Percentiles rank a stretch among this genome's conserved stretches.
phyloP scores from a whole-genome alignment of 2,888 invertebrate species.

The Campopleginae sp. region DNA sequence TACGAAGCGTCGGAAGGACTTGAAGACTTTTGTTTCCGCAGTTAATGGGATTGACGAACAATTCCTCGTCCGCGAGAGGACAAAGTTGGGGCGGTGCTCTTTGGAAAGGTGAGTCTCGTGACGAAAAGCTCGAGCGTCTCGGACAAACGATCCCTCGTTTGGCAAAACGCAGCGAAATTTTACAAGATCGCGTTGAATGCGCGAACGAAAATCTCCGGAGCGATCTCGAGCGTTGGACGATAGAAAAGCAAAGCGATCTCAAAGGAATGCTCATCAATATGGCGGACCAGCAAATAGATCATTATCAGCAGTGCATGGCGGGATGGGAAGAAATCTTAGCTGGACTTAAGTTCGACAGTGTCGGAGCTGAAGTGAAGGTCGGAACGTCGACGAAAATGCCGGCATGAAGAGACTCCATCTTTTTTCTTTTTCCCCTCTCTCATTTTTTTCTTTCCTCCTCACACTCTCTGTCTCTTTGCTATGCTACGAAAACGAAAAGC shows the following conservation, averaged over 20 bases:
- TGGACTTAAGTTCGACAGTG: constrained; percentile 77
- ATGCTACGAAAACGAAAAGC: not conserved
- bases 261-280: constrained; percentile 87
- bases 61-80: constrained; percentile 67
- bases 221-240: constrained; percentile 89
- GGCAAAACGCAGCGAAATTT: constrained; percentile 85
- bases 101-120: constrained; percentile 87
- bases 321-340: constrained; percentile 86
- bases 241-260: constrained; percentile 87
- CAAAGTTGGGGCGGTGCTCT: constrained; percentile 85
- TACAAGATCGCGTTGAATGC: constrained; percentile 88
- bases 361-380: constrained; percentile 74
- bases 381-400: constrained; percentile 65
- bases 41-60: constrained; percentile 74
- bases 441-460: not conserved
- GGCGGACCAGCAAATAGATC: constrained; percentile 88
- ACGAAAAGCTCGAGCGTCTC: constrained; percentile 85
- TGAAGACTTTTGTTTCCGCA: constrained; percentile 48
- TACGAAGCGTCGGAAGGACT: not conserved
- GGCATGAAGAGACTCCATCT: constrained; percentile 57
- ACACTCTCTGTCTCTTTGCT: not conserved
- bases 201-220: constrained; percentile 89
- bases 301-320: constrained; percentile 87
- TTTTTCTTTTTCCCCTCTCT: not conserved
- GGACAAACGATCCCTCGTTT: constrained; percentile 85